phyloP scores from a whole-genome alignment of 2,113 vertebrate genomes.

The Nansenia antarctica region DNA sequence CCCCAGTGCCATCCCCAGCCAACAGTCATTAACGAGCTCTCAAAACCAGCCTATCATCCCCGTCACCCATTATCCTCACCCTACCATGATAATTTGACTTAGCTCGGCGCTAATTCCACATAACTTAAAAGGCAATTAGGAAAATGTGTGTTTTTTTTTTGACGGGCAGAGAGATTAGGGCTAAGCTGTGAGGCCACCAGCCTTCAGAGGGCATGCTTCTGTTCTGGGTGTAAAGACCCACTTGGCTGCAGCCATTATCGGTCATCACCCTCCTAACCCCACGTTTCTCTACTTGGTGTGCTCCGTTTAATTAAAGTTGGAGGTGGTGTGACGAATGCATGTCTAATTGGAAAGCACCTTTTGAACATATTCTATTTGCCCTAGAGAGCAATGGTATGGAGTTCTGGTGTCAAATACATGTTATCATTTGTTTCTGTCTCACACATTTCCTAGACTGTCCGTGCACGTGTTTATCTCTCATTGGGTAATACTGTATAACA shows the following conservation, averaged over 20 bases:
- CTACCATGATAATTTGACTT: conserved; percentile 65
- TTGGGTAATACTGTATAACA: background rate
- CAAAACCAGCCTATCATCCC: conserved; percentile 48
- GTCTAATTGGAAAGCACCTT: conserved; percentile 74
- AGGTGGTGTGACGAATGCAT: conserved; percentile 72
- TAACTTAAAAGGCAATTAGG: conserved; percentile 79
- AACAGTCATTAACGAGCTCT: conserved; percentile 73
- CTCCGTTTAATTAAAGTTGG: conserved; percentile 77
- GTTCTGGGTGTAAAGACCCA: conserved; percentile 29
- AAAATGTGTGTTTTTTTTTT: conserved; percentile 64
- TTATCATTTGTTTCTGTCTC: background rate
- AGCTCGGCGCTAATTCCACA: conserved; percentile 72
- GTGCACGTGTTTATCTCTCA: too few relatives aligned
- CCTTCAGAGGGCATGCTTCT: conserved; percentile 59
- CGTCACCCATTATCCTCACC: conserved; percentile 50
- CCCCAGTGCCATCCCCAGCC: conserved; percentile 41
- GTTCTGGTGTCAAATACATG: conserved; percentile 30
- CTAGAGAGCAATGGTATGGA: conserved; percentile 37
- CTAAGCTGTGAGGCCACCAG: conserved; percentile 61
- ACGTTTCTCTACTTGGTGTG: conserved; percentile 71
- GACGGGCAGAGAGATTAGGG: conserved; percentile 72
- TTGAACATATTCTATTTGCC: conserved; percentile 50
- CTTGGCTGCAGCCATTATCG: conserved; percentile 71
- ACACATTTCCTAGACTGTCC: too few relatives aligned
- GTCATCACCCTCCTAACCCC: conserved; percentile 78